These are phyloP conservation scores for Antedon mediterranea DNA, from an alignment of 53 echinoderm and acorn worm genomes.

Conservation along the genomic window DNA sequence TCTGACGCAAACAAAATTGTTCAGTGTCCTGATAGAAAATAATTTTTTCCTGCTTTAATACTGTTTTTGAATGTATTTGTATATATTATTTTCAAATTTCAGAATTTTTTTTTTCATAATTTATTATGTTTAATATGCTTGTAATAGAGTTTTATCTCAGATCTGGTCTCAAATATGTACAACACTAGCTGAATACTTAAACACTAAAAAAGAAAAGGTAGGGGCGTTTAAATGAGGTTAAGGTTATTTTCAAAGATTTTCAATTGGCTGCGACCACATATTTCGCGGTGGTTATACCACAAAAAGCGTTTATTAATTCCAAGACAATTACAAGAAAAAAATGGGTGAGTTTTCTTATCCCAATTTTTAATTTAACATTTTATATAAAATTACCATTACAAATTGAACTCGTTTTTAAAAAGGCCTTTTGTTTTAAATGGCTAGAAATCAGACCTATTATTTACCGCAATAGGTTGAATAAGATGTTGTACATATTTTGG, in stretches of 20 bases:
- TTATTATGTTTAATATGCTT: not conserved
- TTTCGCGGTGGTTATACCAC: not conserved
- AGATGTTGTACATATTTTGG: not conserved
- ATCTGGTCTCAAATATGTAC: constrained; percentile 1
- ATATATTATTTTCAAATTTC: not conserved
- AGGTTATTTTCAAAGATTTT: not conserved
- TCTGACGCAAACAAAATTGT: no score
- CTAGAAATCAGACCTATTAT: not conserved
- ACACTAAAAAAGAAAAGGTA: not conserved
- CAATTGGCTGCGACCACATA: not conserved
- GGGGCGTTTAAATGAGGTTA: not conserved
- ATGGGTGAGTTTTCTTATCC: not conserved
- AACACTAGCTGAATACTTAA: not conserved
- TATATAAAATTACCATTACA: not conserved
- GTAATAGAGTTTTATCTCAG: not conserved
- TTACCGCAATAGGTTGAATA: not conserved
- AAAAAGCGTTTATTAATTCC: not conserved
- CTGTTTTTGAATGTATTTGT: not conserved
- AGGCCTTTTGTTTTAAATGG: not conserved
- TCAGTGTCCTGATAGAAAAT: no score
- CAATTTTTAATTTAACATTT: not conserved
- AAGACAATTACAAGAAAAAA: not conserved
- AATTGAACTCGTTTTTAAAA: not conserved
- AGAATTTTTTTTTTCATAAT: not conserved
- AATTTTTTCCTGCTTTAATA: no score